Base-by-base conservation (phyloP, 2,113 vertebrate genomes). In the Zosterops lateralis region DNA sequence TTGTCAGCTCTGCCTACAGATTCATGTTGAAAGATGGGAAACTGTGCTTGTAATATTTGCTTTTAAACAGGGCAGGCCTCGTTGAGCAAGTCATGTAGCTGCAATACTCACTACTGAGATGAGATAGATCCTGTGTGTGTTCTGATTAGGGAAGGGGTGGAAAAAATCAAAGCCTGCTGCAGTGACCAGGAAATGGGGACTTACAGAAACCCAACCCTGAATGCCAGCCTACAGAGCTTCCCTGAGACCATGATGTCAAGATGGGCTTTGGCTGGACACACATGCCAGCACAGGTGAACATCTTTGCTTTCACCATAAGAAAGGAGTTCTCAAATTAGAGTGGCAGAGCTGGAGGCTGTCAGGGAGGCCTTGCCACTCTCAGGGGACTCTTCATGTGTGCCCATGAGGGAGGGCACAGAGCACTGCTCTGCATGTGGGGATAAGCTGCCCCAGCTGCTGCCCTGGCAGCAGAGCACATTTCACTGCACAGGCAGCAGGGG, bases 231-330 rank as follows among this genome's bases (percentile, higher is more conserved):
- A 29, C 47, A 60, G 45, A 32, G 61, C 64, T 45, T 71, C 47
- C 57, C 72, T 10, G 36, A 75, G 61, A 62, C 21, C 40, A 6
- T 2, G 0, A 26, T 6, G 5, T 31, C 47, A 44, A 22, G 38
- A 50, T 47, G 17, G 20, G 40, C 77, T 80, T 47, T 5, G 8
- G 60, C 51, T 4, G 2, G 47, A 48, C 7, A 8, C 13, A 2
- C 0, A 0, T 29, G 19, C 29, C 15, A 28, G 61, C 2, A 1
- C 29, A 44, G 73, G 26, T 73, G 32, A 16, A 16, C 2, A 3
- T 24, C 36, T 76, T 67, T 53, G 21, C 31, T 58, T 70, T 34
- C 47, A 44, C 44, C 38, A 87, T 34, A 20, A 71, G 42, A 94
- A 60, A 10, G 34, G 3, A 42, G 42, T 26, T 76, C 36, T 68